A percentile compares a stretch with the other conserved stretches of the same genome.
These are phyloP conservation scores for Aythya baeri DNA, from an alignment of 2,113 vertebrate species.

Conservation along the genomic window DNA sequence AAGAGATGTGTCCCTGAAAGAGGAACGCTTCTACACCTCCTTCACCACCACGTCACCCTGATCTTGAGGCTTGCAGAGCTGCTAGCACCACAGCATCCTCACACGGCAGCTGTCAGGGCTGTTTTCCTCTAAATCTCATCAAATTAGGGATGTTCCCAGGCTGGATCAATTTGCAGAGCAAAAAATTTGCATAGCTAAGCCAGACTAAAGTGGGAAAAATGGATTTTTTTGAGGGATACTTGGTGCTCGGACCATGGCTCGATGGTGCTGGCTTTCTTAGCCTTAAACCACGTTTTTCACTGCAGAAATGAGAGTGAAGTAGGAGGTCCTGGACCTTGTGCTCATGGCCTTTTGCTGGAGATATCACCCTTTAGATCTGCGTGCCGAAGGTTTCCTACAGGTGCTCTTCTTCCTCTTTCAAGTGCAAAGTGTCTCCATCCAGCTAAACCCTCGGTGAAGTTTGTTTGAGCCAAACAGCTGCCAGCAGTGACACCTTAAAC, in stretches of 20 bases:
- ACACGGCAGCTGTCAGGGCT: neutral
- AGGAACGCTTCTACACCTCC: neutral
- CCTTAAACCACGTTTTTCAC: fast-evolving
- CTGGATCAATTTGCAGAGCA: neutral
- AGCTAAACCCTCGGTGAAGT: neutral
- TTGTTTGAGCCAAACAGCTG: slow-evolving; percentile 55
- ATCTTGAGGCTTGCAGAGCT: neutral
- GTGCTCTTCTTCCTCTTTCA: neutral
- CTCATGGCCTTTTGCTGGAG: neutral
- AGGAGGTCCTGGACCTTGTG: fast-evolving
- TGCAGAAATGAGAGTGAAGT: neutral
- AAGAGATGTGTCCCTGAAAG: neutral
- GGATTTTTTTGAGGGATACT: neutral
- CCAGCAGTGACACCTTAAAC: slow-evolving; percentile 39
- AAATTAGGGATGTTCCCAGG: fast-evolving
- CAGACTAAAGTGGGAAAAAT: neutral
- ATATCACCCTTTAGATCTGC: fast-evolving
- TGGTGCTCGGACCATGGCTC: neutral
- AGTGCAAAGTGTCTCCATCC: neutral
- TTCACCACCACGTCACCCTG: neutral
- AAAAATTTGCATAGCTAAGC: neutral
- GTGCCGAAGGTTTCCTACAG: neutral
- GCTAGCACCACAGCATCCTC: neutral
- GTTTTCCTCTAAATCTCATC: neutral
- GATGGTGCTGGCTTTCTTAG: neutral